Percentiles rank a stretch among this genome's conserved stretches.
These are phyloP conservation scores for Eurytoma adleriae DNA, from an alignment of 2,888 invertebrate genomes.

Conservation along the genomic window DNA sequence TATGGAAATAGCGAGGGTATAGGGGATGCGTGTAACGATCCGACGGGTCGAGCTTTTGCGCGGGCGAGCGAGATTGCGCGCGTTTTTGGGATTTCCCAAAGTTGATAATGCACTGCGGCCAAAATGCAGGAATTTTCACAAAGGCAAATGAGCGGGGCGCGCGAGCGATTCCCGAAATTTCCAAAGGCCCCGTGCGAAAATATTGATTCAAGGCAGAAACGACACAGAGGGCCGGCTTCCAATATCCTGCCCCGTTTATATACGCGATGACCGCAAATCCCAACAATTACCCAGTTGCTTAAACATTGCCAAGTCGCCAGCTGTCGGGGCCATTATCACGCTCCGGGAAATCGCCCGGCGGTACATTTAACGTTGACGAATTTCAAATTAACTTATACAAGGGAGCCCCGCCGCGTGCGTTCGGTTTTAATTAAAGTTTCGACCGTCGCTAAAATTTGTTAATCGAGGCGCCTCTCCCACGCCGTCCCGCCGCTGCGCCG, in stretches of 20 bases:
- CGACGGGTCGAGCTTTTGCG: no score
- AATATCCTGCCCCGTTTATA: neutral
- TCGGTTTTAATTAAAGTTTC: slow-evolving; percentile 56
- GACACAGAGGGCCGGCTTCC: neutral
- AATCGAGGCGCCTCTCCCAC: slow-evolving; percentile 41
- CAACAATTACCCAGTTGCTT: slow-evolving; percentile 41
- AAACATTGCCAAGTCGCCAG: slow-evolving; percentile 45
- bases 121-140: no score
- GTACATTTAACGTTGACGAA: slow-evolving; percentile 46
- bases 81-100: no score
- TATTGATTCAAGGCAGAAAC: neutral
- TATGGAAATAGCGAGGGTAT: neutral
- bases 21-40: neutral
- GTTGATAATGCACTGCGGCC: no score
- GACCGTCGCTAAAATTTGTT: slow-evolving; percentile 48
- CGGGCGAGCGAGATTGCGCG: no score
- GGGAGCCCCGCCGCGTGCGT: slow-evolving; percentile 8
- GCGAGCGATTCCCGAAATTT: no score
- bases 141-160: no score
- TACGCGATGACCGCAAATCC: no score
- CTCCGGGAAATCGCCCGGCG: neutral
- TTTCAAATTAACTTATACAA: slow-evolving; percentile 55
- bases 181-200: neutral
- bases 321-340: slow-evolving; percentile 39
- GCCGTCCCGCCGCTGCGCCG: neutral